These are phyloP conservation scores for Bergia sp. DNA, from an alignment of 92 coral and sea anemone genomes.

Conservation along the genomic window DNA sequence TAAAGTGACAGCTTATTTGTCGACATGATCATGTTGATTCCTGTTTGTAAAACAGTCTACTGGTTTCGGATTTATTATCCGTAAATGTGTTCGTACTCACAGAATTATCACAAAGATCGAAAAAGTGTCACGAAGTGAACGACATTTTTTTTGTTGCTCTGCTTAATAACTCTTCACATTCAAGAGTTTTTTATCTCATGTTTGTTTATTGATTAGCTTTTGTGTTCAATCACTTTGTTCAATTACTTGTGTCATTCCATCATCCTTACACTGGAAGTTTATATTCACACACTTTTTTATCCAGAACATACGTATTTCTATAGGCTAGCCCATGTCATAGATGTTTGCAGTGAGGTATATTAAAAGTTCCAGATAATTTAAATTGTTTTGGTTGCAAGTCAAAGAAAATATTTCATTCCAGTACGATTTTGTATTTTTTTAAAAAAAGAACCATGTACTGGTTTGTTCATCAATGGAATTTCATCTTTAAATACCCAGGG, in stretches of 20 bases:
- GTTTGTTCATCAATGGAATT: background rate
- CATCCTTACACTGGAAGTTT: background rate
- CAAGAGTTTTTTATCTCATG: constrained; percentile 4
- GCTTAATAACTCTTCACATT: constrained; percentile 13
- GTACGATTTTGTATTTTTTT: background rate
- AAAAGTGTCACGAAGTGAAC: background rate
- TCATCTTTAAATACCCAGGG: background rate
- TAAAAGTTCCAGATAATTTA: background rate
- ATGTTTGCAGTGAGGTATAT: background rate
- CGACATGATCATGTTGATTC: background rate
- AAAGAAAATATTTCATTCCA: background rate
- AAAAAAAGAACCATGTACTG: background rate
- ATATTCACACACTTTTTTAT: background rate
- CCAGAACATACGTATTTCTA: background rate
- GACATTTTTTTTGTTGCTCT: background rate
- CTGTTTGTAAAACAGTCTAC: background rate
- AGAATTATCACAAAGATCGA: background rate
- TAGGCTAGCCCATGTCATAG: background rate
- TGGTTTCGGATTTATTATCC: background rate
- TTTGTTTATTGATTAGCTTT: constrained; percentile 8
- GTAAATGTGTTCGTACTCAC: background rate
- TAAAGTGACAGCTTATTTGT: constrained; percentile 35
- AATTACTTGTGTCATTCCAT: background rate
- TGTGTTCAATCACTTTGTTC: constrained; percentile 14
- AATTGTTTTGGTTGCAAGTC: background rate